Evolutionary conservation across 1,140 invertebrate species (phyloP), one percentile per base, ranked within the genome.

Genomic region (Doryteuthis pealeii): DNA sequence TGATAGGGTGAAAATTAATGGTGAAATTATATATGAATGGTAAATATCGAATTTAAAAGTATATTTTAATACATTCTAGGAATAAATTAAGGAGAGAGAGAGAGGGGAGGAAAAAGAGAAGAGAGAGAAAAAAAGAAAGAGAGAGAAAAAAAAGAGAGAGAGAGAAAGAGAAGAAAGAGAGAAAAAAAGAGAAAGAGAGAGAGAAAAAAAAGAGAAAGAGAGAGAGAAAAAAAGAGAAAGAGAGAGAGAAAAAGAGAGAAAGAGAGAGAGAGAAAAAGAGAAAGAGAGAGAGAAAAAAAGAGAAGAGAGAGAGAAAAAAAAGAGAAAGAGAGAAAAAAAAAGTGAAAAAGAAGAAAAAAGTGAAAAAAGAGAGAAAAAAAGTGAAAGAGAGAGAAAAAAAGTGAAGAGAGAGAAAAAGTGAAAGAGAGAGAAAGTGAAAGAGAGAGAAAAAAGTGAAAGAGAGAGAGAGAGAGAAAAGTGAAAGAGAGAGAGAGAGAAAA

Each of bases 41-140:
- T n/a, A n/a, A n/a, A n/a, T n/a, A n/a, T n/a, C n/a, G n/a, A n/a
- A n/a, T n/a, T n/a, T n/a, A n/a, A n/a, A n/a, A n/a, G n/a, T n/a
- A n/a, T n/a, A n/a, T n/a, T n/a, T n/a, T n/a, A n/a, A n/a, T n/a
- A n/a, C n/a, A n/a, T n/a, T n/a, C n/a, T n/a, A n/a, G n/a, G n/a
- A n/a, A n/a, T n/a, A n/a, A n/a, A n/a, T n/a, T n/a, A n/a, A 70
- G 69, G 26, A 70, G 31, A 70, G 31, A 70, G 31, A 70, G 69
- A 70, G 33, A 22, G 33, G 33, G 31, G 33, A 70, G 33, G 33
- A 33, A 31, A 22, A 70, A 33, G 14, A 70, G 69, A 70, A n/a
- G 32, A 32, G 33, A 32, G 33, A n/a, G 22, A n/a, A 31, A n/a
- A 40, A 70, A 10, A 32, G 31, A 15, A 31, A 70, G 69, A 70